Evolutionary conservation across 2,113 vertebrate species (phyloP).

Genomic region (Lasiurus cinereus): DNA sequence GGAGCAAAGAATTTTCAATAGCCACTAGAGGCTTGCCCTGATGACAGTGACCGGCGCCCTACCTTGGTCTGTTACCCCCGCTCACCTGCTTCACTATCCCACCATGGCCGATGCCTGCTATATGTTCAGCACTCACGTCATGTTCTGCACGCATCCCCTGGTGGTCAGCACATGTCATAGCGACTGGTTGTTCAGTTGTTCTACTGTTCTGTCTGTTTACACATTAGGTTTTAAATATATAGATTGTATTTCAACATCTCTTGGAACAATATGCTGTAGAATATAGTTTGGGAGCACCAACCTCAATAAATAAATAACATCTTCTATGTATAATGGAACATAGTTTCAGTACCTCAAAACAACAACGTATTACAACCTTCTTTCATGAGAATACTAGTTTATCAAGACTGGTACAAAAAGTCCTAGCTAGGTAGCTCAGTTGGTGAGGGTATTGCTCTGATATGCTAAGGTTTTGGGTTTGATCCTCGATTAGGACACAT

Average conservation of each 20-base stretch:
- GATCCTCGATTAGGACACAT: neutral
- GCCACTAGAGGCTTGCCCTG: too few species aligned
- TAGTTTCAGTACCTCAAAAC: conserved; percentile 64
- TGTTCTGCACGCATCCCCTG: too few species aligned
- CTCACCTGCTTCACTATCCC: too few species aligned
- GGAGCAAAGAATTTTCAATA: too few species aligned
- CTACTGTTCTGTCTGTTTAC: too few species aligned
- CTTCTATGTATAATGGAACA: conserved; percentile 57
- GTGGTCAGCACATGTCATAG: too few species aligned
- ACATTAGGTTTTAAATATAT: too few species aligned
- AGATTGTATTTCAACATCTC: conserved; percentile 11
- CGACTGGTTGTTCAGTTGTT: too few species aligned
- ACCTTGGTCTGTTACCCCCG: too few species aligned
- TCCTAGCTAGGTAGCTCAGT: neutral
- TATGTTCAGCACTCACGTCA: too few species aligned
- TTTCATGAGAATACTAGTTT: conserved; percentile 30
- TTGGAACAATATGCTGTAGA: conserved; percentile 29
- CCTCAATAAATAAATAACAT: conserved; percentile 67
- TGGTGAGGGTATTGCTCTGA: neutral
- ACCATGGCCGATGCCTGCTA: too few species aligned
- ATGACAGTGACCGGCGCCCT: too few species aligned
- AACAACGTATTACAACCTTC: conserved; percentile 1
- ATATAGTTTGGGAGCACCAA: conserved; percentile 43
- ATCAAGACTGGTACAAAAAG: conserved; percentile 32
- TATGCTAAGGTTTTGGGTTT: neutral